Base-by-base conservation (phyloP, 2,797 vertebrate species). In the Scomberomorus guttatus region DNA sequence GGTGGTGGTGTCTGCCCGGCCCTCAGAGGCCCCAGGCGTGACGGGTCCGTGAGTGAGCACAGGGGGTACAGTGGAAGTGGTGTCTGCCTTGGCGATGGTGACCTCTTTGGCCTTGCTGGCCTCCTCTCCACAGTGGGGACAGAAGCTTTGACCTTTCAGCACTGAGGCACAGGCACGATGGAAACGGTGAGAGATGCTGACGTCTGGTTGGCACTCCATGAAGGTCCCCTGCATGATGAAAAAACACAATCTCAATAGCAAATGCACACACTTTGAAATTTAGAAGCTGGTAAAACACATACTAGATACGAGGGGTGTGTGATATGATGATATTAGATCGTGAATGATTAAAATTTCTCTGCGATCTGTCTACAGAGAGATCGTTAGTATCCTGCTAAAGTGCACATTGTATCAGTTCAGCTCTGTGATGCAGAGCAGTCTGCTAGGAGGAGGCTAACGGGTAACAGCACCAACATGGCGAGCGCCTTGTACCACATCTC, bases 141-240 rank as follows among this genome's bases (percentile, higher is more conserved):
- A 99, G 93, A 97, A 99, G 93, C 97, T 98, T 87, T 95, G 95
- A 64, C 97, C 96, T 48, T 97, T 98, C 79, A 98, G 94, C 78
- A 97, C 93, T 4, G 98, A 99, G 83, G 98, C 97, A 81, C 98
- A 99, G 57, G 89, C 94, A 32, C 90, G 95, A 89, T 99, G 98
- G 91, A 99, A 99, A 15, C 98, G 96, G 89, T 99, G 98, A 2
- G 98, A 98, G 93, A 99, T 96, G 93, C 93, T 97, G 92, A 96
- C 90, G 82, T 99, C 98, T 0, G 98, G 98, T 87, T 99, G 98
- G 92, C 98, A 99, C 89, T 99, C 98, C 97, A 99, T 97, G 90
- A 99, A 99, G 54, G 97, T 98, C 22, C 98, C 98, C 98, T 99
- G 68, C 18, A 59, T 13, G 11, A 46, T 6, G 10, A 68, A n/a